Evolutionary conservation across 1,140 invertebrate genomes (phyloP), one percentile per base, ranked within the genome.

Genomic region (Psilanteris sp.): DNA sequence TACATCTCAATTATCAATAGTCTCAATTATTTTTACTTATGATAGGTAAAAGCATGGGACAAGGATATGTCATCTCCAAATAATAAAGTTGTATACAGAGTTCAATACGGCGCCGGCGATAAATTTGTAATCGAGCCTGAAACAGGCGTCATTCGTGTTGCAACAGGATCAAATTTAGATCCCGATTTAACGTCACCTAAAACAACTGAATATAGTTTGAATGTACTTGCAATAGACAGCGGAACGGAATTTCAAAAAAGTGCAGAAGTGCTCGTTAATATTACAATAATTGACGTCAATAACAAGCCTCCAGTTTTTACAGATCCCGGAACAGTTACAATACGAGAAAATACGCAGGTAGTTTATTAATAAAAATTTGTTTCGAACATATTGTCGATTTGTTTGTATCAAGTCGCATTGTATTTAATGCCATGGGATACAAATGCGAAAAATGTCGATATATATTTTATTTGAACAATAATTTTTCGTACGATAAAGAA

Each of bases 91-190:
- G 94, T 96, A 2, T 98, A 98, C 84, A 91, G 95, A 66, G 96
- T 98, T 34, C 92, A 94, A 81, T 91, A 91, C 59, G 97, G 97
- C 3, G 95, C 95, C 1, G 91, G 92, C 14, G 97, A 98, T 81
- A 98, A 98, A 88, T 99, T 98, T 86, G 92, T 95, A 0, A 96
- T 98, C 5, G 93, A 95, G 79, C 90, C 95, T 0, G 92, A 93
- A 77, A 92, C 91, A 0, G 97, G 97, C 0, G 89, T 94, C 0
- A 93, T 99, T 20, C 92, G 92, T n/a, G 93, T 97, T 0, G 94
- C 96, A 0, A 89, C 91, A 6, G 96, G 95, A 0, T 96, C 96
- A 0, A 93, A 92, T 67, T 91, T 99, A 29, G 96, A 98, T 90
- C 95, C 95, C 0, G 96, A 97, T 87, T 89, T 92, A n/a, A 94